Evolutionary conservation across 2,888 invertebrate species (phyloP).

Genomic region (Muscina levida): DNA sequence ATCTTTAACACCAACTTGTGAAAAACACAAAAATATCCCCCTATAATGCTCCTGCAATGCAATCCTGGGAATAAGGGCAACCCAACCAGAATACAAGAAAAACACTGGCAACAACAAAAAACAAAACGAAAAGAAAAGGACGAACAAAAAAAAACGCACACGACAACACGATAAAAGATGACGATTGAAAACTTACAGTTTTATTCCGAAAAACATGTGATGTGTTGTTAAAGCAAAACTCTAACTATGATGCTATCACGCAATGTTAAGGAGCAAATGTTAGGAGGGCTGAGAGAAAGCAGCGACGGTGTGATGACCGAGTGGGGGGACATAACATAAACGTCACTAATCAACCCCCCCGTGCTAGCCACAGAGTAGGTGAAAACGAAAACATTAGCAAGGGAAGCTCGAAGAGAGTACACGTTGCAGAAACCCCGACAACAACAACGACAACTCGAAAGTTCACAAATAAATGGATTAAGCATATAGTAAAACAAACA

Average conservation of each 20-base stretch:
- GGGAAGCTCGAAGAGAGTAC: too few relatives aligned
- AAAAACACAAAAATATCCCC: constrained; percentile 55
- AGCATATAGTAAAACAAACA: too few relatives aligned
- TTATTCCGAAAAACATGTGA: constrained; percentile 62
- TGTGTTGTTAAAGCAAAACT: constrained; percentile 42
- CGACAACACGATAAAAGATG: constrained; percentile 23
- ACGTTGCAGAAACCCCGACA: too few relatives aligned
- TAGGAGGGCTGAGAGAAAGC: too few relatives aligned
- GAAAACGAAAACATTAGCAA: constrained; percentile 4
- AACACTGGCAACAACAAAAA: background rate
- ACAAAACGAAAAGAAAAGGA: constrained; percentile 3
- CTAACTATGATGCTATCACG: constrained; percentile 53
- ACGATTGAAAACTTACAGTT: constrained; percentile 55
- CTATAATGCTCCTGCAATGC: constrained; percentile 68
- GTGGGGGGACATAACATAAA: constrained; percentile 22
- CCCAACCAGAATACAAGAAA: constrained; percentile 32
- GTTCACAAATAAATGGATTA: constrained; percentile 52
- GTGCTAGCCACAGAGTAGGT: background rate
- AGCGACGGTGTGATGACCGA: background rate
- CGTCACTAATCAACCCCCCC: background rate
- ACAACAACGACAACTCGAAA: constrained; percentile 34
- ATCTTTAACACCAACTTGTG: background rate
- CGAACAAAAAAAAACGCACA: background rate
- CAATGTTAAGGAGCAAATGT: constrained; percentile 27
- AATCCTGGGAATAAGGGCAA: constrained; percentile 69